Conservation (phyloP, 1,140 invertebrate species). For the Helicoverpa armigera region DNA sequence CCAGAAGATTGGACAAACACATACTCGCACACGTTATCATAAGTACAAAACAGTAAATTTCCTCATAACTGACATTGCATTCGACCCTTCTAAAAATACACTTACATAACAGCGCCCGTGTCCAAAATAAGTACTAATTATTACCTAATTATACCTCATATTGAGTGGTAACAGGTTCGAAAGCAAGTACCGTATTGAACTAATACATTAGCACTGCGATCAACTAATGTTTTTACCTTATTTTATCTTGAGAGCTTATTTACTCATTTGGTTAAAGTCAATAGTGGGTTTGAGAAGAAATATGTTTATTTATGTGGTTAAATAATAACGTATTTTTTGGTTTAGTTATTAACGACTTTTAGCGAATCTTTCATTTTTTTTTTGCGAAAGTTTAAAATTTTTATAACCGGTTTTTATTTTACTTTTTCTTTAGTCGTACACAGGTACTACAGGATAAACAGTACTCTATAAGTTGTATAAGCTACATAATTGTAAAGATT, state of each 20-base stretch:
- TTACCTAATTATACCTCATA: constrained; percentile 43
- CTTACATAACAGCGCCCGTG: neutral
- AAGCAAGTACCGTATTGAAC: neutral
- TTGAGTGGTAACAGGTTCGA: neutral
- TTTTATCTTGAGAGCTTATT: constrained; percentile 2
- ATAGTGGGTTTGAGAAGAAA: neutral
- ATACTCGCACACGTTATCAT: too few relatives aligned
- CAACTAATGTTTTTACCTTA: constrained; percentile 21
- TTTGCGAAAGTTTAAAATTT: too few relatives aligned
- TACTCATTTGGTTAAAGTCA: neutral
- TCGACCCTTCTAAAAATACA: neutral
- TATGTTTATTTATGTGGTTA: neutral
- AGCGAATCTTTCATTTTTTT: neutral
- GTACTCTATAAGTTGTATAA: too few relatives aligned
- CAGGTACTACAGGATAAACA: too few relatives aligned
- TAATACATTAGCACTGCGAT: constrained; percentile 37
- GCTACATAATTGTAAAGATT: too few relatives aligned
- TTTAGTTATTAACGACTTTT: neutral
- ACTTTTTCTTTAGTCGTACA: too few relatives aligned
- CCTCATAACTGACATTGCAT: too few relatives aligned
- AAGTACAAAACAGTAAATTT: too few relatives aligned
- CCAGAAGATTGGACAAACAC: too few relatives aligned
- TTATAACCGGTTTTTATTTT: too few relatives aligned
- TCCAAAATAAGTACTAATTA: neutral
- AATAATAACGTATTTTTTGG: neutral